Percentiles rank a stretch among this genome's conserved stretches.
Conservation (phyloP, 2,113 vertebrate genomes). For the Elachura formosa region DNA sequence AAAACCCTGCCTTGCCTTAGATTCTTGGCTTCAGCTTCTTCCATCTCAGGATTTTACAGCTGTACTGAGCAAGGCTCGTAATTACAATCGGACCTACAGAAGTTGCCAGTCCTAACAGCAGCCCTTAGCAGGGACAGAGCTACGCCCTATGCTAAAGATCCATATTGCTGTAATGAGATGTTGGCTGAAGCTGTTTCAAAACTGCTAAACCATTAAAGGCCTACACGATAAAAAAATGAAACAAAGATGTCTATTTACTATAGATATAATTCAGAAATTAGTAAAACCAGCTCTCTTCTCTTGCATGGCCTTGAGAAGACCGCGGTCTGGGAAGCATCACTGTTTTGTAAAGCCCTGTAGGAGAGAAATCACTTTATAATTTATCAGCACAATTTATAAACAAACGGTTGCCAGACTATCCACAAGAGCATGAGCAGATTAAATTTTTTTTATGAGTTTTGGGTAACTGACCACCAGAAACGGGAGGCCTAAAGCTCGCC, state of each 20-base stretch:
- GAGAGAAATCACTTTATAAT: background rate
- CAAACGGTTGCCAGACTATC: rapidly evolving
- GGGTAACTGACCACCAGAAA: background rate
- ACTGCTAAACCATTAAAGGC: background rate
- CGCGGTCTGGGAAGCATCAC: rapidly evolving
- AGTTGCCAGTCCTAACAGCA: background rate
- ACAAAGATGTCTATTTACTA: background rate
- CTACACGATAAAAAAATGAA: background rate
- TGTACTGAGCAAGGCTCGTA: background rate
- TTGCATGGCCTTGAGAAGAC: background rate
- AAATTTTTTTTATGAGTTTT: background rate
- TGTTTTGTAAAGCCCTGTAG: background rate
- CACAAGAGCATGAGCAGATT: background rate
- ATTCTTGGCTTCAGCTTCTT: background rate
- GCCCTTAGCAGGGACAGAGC: background rate
- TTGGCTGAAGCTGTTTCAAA: background rate
- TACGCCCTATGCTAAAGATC: background rate
- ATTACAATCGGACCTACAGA: background rate
- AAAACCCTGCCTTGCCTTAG: background rate
- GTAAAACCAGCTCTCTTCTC: background rate
- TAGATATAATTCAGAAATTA: rapidly evolving
- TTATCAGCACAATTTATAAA: background rate
- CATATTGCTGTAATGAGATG: rapidly evolving
- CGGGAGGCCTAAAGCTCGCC: background rate
- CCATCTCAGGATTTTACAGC: background rate